Base-by-base conservation (phyloP, 2,888 invertebrate species). In the Epinotia demarniana region DNA sequence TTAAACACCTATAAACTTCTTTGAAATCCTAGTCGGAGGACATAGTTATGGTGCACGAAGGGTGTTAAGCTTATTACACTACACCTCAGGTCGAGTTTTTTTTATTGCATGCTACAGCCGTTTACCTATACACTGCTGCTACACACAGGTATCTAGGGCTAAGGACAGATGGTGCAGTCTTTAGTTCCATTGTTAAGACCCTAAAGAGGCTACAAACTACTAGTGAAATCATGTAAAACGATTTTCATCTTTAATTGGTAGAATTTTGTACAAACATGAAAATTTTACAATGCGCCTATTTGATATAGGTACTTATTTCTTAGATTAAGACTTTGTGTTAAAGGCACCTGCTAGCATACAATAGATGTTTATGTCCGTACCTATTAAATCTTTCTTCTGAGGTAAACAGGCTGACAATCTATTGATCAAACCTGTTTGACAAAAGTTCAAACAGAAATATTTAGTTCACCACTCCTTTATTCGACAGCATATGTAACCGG, bases 401-500 rank as follows among this genome's bases (percentile, higher is more conserved):
- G 12, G 46, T 46, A 46, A 13, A 46, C 13, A 46, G 46, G 46
- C 33, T n/a, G n/a, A 61, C 33, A n/a, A 39, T 18, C 16, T 4
- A 19, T 23, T 16, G 64, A 8, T 23, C 16, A 49, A 64, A 18
- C 3, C 58, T 13, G n/a, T 39, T 33, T n/a, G 55, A 18, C 19
- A 8, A 39, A 58, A 69, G 43, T 19, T 57, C 1, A 27, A 33
- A 19, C 58, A 63, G 58, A 58, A 57, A 69, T 58, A n/a, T n/a
- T 58, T 58, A n/a, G 19, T 58, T 58, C 58, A 23, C 72, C 69
- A 58, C 70, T 63, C 74, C 73, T 69, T 72, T 69, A 75, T 60
- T 60, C 53, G 70, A 61, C 43, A 63, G 46, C 68, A 76, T 73
- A 73, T 74, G 77, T 76, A 77, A 69, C 76, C 75, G 69, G 69